Conservation (phyloP, 1,140 invertebrate species). For the Nylanderia fulva region DNA sequence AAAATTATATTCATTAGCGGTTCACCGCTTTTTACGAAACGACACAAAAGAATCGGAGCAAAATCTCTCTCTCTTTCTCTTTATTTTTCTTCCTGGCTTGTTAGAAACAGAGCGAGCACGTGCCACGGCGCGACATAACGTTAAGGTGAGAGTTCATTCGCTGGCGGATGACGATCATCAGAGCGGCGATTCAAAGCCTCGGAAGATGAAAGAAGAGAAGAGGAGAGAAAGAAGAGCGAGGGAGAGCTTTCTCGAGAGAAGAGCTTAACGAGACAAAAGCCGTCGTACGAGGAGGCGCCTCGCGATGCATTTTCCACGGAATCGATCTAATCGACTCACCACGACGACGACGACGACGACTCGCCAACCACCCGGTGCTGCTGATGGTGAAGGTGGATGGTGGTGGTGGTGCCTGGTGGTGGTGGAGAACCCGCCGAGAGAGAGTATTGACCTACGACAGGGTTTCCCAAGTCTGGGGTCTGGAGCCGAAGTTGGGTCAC, state of each 20-base stretch:
- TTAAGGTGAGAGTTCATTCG: conserved; percentile 57
- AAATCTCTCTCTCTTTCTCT: neutral
- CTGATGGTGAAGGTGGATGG: neutral
- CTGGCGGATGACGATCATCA: neutral
- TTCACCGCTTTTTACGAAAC: neutral
- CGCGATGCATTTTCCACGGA: conserved; percentile 52
- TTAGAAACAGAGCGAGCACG: conserved; percentile 18
- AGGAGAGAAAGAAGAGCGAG: conserved; percentile 7
- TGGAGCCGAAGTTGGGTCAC: conserved; percentile 15
- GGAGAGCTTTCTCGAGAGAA: neutral
- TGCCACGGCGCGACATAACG: neutral
- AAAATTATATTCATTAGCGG: neutral
- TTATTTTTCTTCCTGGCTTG: neutral
- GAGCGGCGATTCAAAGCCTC: neutral
- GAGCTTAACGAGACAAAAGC: conserved; percentile 21
- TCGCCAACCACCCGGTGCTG: conserved; percentile 6
- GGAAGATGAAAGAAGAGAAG: conserved; percentile 37
- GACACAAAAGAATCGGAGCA: neutral
- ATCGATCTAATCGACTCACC: conserved; percentile 59
- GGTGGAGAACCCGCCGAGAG: conserved; percentile 35
- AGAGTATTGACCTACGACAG: conserved; percentile 57
- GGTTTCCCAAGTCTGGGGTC: conserved; percentile 51
- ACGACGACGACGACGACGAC: conserved; percentile 38
- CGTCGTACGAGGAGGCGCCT: neutral
- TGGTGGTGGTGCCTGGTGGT: conserved; percentile 3